Base-by-base conservation (phyloP, 1,140 invertebrate genomes). In the Cyclargus thomasi region DNA sequence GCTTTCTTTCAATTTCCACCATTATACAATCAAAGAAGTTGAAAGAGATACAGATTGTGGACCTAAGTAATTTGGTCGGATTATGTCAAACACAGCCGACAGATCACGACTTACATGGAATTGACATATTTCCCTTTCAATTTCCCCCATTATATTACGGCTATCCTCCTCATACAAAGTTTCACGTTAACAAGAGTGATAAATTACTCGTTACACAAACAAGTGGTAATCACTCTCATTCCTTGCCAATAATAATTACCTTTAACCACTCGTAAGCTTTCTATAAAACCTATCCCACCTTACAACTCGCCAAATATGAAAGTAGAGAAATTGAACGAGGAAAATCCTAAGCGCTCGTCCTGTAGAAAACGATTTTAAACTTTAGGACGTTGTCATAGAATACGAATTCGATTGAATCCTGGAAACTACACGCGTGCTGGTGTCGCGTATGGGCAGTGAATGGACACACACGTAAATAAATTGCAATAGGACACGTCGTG, bases 401-500 rank as follows among this genome's bases (percentile, higher is more conserved):
- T 59, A 20, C 2, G 10, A 59, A 59, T 59, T 17, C 2, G 18
- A 55, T 20, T 20, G 20, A 18, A 2, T 11, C 17, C 4, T 11
- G 55, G 7, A 11, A 59, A 21, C 18, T 2, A 21, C 7, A 4
- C 18, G 55, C 10, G 55, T 59, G 55, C 10, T 47, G 39, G 39
- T 47, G 39, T 59, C 55, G 17, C 17, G 11, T 59, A 20, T 59
- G 6, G 18, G 17, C 55, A 59, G 55, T 59, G 55, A 59, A 59
- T 59, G 55, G 55, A 21, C 20, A 59, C 55, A 59, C 55, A 59
- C 55, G 20, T 21, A 59, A 17, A n/a, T 53, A n/a, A 55, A 55
- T 20, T 18, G 4, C 3, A 55, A 20, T 7, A 18, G 6, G 20
- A 20, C 7, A 7, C 4, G 17, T 18, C 55, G 20, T 59, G 55